Conservation (phyloP, 1,140 invertebrate species). For the Leucophenga varia region DNA sequence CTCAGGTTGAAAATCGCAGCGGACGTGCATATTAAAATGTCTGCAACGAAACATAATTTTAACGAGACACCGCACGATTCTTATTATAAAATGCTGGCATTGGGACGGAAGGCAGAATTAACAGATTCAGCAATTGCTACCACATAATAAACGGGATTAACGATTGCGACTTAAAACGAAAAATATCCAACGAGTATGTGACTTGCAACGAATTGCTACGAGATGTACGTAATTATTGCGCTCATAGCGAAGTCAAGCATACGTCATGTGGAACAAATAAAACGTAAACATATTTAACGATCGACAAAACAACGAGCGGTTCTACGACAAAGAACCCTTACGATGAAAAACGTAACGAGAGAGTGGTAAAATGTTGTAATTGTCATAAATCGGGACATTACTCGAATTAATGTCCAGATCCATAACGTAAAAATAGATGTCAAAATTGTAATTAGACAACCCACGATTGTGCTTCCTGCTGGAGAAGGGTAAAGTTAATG, state of each 20-base stretch:
- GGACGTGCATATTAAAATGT: background rate
- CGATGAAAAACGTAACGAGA: too few species aligned
- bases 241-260: too few species aligned
- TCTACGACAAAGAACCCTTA: too few species aligned
- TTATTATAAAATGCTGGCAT: background rate
- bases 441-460: background rate
- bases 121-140: background rate
- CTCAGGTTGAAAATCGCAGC: background rate
- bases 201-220: background rate
- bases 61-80: slow-evolving; percentile 1
- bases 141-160: background rate
- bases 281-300: too few species aligned
- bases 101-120: background rate
- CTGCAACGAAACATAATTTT: background rate
- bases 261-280: too few species aligned
- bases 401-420: background rate
- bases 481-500: too few species aligned
- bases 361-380: background rate
- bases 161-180: background rate
- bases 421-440: slow-evolving; percentile 1
- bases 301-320: too few species aligned
- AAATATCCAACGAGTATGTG: background rate
- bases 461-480: background rate
- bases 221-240: background rate
- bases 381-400: background rate